Evolutionary conservation across 2,797 vertebrate species (phyloP).

Genomic region (Potorous gilbertii): DNA sequence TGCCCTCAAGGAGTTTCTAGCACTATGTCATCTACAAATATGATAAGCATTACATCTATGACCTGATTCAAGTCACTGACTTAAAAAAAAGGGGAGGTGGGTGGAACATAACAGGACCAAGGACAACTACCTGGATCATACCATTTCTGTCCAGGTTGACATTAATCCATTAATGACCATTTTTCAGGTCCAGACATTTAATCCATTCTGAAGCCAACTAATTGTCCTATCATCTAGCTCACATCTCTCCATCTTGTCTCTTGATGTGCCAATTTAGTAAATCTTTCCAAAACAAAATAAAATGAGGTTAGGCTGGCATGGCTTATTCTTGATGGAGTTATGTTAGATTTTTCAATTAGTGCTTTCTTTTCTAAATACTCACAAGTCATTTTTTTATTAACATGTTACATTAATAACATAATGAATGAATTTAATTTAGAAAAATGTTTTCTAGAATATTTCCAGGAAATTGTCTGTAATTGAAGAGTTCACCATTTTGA

Average conservation of each 20-base stretch:
- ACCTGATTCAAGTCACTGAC: neutral
- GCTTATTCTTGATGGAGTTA: neutral
- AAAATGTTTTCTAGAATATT: neutral
- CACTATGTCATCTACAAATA: neutral
- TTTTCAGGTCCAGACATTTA: neutral
- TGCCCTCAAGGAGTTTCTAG: neutral
- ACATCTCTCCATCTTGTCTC: neutral
- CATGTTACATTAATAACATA: neutral
- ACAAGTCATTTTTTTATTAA: neutral
- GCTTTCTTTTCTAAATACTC: neutral
- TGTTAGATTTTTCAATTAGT: neutral
- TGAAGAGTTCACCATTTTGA: neutral
- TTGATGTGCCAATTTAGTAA: neutral
- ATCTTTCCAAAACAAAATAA: neutral
- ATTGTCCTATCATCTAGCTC: neutral
- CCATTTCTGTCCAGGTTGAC: neutral
- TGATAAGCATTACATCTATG: neutral
- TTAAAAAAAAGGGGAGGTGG: neutral
- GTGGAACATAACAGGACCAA: neutral
- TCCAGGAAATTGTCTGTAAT: neutral
- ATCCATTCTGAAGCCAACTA: neutral
- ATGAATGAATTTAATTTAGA: neutral
- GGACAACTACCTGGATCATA: neutral
- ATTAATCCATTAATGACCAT: neutral
- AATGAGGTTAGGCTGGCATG: neutral